Conservation (phyloP, 2,113 vertebrate genomes). For the Rostratula benghalensis region DNA sequence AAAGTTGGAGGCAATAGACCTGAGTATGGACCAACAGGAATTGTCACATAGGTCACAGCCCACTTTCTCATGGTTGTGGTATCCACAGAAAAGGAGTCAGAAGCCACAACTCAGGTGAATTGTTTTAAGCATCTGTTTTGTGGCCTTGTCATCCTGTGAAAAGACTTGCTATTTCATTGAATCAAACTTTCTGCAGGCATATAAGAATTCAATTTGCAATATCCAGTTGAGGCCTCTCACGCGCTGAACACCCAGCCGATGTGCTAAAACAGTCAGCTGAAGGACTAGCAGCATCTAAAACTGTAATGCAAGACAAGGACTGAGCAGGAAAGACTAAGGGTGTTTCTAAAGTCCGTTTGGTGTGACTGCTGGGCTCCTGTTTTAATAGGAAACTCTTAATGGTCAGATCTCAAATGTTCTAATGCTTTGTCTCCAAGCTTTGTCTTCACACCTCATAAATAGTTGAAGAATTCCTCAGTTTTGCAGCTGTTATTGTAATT, state of each 20-base stretch:
- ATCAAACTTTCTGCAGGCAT: not conserved
- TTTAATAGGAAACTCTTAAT: not conserved
- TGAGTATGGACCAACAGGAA: not conserved
- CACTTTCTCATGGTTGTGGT: not conserved
- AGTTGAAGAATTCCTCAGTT: conserved; percentile 10
- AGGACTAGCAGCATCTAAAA: not conserved
- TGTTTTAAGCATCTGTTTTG: not conserved
- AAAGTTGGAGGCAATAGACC: not conserved
- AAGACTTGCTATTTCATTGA: not conserved
- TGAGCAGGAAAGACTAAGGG: not conserved
- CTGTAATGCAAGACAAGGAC: not conserved
- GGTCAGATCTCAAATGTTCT: not conserved
- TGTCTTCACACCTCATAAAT: not conserved
- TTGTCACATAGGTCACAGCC: not conserved
- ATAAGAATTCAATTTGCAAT: not conserved
- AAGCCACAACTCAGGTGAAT: not conserved
- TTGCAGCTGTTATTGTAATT: conserved; percentile 22
- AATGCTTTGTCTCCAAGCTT: not conserved
- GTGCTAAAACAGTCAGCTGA: not conserved
- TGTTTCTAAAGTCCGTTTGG: not conserved
- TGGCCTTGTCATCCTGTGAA: not conserved
- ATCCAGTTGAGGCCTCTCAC: not conserved
- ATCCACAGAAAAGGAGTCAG: not conserved
- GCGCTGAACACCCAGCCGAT: not conserved
- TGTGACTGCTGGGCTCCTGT: not conserved